These are phyloP conservation scores for Tortrix viridana DNA, from an alignment of 2,888 invertebrate genomes.

Conservation along the genomic window DNA sequence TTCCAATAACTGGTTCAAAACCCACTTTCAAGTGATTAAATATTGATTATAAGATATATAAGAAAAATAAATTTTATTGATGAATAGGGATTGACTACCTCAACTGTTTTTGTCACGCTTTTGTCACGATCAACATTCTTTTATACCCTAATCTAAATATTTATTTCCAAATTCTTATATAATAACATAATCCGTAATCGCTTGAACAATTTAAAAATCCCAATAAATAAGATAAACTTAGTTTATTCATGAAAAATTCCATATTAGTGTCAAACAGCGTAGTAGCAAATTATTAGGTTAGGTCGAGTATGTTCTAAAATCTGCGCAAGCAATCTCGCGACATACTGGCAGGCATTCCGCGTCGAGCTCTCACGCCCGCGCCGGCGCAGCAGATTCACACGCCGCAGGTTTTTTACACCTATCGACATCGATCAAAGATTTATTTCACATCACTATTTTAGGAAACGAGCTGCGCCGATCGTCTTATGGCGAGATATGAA, in stretches of 20 bases:
- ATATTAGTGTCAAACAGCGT: slow-evolving; percentile 45
- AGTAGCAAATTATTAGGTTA: slow-evolving; percentile 48
- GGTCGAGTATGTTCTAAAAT: slow-evolving; percentile 49
- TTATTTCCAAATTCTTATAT: too few relatives aligned
- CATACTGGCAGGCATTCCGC: slow-evolving; percentile 59
- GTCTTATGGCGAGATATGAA: slow-evolving; percentile 77
- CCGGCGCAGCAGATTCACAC: slow-evolving; percentile 76
- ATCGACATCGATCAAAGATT: slow-evolving; percentile 77
- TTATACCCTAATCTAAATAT: too few relatives aligned
- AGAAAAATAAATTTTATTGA: too few relatives aligned
- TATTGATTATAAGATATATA: too few relatives aligned
- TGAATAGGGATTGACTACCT: too few relatives aligned
- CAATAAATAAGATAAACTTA: background rate
- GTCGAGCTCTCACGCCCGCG: slow-evolving; percentile 73
- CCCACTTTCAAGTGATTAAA: too few relatives aligned
- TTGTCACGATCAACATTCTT: too few relatives aligned
- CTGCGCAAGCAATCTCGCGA: slow-evolving; percentile 54
- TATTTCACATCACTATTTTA: slow-evolving; percentile 83
- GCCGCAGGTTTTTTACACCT: slow-evolving; percentile 70
- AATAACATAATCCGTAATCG: background rate
- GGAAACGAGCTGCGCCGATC: slow-evolving; percentile 74
- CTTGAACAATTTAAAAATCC: background rate
- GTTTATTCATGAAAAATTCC: slow-evolving; percentile 36
- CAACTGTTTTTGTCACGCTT: too few relatives aligned
- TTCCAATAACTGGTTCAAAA: too few relatives aligned